phyloP scores from a whole-genome alignment of 2,888 invertebrate species.

The Leptinotarsa rubiginosa region DNA sequence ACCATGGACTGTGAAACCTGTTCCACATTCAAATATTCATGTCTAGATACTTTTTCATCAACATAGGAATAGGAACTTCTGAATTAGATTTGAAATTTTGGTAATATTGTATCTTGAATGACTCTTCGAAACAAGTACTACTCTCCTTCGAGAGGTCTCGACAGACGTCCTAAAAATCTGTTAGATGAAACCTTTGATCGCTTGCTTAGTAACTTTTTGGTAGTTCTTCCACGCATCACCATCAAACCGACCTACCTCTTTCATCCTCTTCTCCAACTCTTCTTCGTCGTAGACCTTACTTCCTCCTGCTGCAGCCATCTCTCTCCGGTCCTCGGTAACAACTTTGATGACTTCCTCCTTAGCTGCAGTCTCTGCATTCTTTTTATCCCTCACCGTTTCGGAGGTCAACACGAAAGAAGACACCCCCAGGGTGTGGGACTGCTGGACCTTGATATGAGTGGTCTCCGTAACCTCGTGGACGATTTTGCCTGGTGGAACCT shows the following conservation, averaged over 20 bases:
- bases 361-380: constrained; percentile 46
- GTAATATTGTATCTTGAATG: no score
- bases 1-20: no score
- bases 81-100: no score
- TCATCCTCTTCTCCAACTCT: constrained; percentile 64
- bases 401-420: constrained; percentile 69
- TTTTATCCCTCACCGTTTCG: constrained; percentile 66
- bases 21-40: no score
- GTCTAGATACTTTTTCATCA: no score
- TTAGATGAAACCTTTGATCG: constrained; percentile 71
- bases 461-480: constrained; percentile 68
- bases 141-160: no score
- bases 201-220: constrained; percentile 70
- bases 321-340: constrained; percentile 41
- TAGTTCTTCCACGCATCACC: constrained; percentile 68
- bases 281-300: constrained; percentile 57
- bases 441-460: constrained; percentile 69
- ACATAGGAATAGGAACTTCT: no score
- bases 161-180: no score
- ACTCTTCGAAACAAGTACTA: no score
- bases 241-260: constrained; percentile 67
- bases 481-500: constrained; percentile 67
- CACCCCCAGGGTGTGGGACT: constrained; percentile 68
- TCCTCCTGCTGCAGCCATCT: constrained; percentile 35
- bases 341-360: constrained; percentile 48